Evolutionary conservation across 1,140 invertebrate species (phyloP), one percentile per base, ranked within the genome.

Genomic region (Lordiphosa clarofinis): DNA sequence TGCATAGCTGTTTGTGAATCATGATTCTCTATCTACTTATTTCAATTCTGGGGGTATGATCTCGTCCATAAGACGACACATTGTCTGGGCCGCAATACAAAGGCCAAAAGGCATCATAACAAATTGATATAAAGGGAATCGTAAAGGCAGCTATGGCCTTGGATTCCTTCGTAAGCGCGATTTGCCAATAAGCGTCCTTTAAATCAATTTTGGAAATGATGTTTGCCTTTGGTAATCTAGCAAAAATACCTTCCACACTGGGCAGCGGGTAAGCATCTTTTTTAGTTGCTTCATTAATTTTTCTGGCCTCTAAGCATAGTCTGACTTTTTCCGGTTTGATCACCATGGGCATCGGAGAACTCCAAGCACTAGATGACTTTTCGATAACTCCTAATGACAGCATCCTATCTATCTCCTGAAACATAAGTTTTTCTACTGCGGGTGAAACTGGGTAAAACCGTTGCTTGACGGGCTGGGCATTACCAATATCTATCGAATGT

Each of bases 221-320:
- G 35, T 36, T 36, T 36, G 35, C 35, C 35, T 36, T 36, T 36
- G 35, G 35, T 49, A 36, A 36, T 10, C 39, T 8, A 13, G 15
- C 11, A 10, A 13, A 42, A 13, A 42, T 19, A 5, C 11, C 39
- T 12, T 42, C 39, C 6, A 42, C 11, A 5, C 19, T 24, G n/a
- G n/a, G 9, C 7, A 36, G 6, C 2, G 35, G 35, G n/a, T 24
- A 21, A 4, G 21, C 21, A 21, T 21, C 21, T 21, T 21, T 21
- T 4, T 21, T 21, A 21, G 21, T 21, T 21, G 4, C 21, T 21
- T 21, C 21, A 4, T 21, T 21, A 21, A 21, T 21, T 21, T 21
- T 21, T 21, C 21, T 21, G 21, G 21, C 21, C 2, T 21, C 21
- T 21, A 21, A 21, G 21, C 21, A 21, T 1, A 21, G 21, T 21